Conservation (phyloP, 1,140 invertebrate species). For the Sinella curviseta region DNA sequence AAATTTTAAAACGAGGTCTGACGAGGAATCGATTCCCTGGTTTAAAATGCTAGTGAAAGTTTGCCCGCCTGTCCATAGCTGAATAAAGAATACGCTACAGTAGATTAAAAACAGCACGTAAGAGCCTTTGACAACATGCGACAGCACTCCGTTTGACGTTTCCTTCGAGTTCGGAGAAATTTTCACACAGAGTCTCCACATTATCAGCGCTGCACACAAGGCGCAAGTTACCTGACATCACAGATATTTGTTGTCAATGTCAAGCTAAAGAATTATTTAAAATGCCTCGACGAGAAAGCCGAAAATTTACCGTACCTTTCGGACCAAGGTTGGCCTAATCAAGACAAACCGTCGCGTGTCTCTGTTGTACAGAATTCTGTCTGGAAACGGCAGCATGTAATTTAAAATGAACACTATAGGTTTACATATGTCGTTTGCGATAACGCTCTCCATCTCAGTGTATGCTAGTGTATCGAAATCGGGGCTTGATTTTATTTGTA, state of each 20-base stretch:
- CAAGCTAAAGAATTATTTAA: background rate
- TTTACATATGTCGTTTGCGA: background rate
- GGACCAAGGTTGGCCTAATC: background rate
- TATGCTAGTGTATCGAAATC: no score
- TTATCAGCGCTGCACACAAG: background rate
- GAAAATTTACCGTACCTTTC: background rate
- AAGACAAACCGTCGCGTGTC: background rate
- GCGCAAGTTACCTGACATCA: background rate
- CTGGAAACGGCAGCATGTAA: background rate
- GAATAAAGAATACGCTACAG: background rate
- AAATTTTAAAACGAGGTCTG: background rate
- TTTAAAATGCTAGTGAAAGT: background rate
- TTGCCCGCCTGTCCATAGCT: background rate
- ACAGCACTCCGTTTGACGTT: background rate
- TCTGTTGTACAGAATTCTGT: background rate
- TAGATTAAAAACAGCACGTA: background rate
- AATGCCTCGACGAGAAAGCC: background rate
- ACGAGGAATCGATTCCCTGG: background rate
- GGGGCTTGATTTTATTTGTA: no score
- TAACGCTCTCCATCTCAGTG: background rate
- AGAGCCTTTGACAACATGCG: background rate
- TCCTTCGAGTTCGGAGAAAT: background rate
- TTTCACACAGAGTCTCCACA: background rate
- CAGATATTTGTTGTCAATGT: background rate
- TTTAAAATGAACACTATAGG: background rate